phyloP scores from a whole-genome alignment of 2,113 vertebrate species.

The Pseudopodoces humilis region DNA sequence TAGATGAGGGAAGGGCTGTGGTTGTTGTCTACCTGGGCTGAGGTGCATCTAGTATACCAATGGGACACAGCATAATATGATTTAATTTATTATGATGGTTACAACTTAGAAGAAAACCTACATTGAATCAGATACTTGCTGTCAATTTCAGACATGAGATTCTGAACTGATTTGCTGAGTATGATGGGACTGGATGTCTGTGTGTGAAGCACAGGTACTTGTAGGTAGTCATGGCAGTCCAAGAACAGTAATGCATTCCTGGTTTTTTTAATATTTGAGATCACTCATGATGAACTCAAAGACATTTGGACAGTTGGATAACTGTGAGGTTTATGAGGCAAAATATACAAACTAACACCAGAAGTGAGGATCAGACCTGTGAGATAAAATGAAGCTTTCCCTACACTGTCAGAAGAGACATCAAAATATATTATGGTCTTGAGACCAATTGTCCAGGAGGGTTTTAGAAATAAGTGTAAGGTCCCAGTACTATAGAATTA shows the following conservation, averaged over 20 bases:
- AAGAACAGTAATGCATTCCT: not conserved
- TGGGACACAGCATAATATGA: not conserved
- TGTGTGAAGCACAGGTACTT: not conserved
- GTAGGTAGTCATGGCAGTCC: not conserved
- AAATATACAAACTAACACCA: not conserved
- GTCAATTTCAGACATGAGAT: not conserved
- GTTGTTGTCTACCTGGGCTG: not conserved
- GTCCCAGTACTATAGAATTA: not conserved
- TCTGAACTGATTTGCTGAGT: not conserved
- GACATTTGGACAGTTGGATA: not conserved
- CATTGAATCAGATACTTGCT: not conserved
- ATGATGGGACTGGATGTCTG: not conserved
- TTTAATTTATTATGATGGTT: not conserved
- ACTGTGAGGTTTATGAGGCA: not conserved
- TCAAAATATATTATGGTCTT: not conserved
- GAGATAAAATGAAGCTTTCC: not conserved
- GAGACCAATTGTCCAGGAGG: not conserved
- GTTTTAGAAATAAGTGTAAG: not conserved
- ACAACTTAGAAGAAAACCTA: not conserved
- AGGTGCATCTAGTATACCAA: not conserved
- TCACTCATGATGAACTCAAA: not conserved
- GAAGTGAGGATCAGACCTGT: not conserved
- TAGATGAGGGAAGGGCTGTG: not conserved
- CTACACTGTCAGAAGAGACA: not conserved
- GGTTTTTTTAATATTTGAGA: not conserved